Percentiles rank a stretch among this genome's conserved stretches.
These are phyloP conservation scores for Lucifuga dentata DNA, from an alignment of 2,113 vertebrate species.

Conservation along the genomic window DNA sequence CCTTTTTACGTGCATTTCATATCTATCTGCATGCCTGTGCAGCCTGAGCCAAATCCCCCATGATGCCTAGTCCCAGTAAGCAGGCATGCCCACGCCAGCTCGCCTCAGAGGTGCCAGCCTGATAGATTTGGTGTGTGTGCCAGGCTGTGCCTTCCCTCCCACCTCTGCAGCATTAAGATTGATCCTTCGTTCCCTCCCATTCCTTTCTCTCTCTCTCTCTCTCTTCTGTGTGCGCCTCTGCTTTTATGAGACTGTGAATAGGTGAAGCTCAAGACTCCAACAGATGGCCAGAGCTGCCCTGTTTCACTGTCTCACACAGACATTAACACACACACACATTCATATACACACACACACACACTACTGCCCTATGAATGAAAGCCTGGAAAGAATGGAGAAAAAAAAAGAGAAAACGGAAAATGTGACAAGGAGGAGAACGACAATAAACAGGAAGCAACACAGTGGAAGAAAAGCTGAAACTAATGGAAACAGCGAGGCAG, in stretches of 20 bases:
- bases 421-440: constrained; percentile 24
- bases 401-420: constrained; percentile 43
- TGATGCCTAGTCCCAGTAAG: constrained; percentile 53
- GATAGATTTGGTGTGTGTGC: constrained; percentile 74
- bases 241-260: constrained; percentile 81
- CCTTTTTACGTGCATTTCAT: constrained; percentile 43
- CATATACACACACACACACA: constrained; percentile 17
- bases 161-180: constrained; percentile 75
- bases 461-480: constrained; percentile 35
- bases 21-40: constrained; percentile 44
- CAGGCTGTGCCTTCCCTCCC: constrained; percentile 65
- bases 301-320: constrained; percentile 61
- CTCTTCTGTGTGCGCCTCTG: constrained; percentile 69
- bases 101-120: constrained; percentile 72
- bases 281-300: constrained; percentile 79
- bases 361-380: constrained; percentile 62
- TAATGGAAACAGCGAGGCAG: constrained; percentile 7
- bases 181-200: constrained; percentile 80
- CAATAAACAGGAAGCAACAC: constrained; percentile 36
- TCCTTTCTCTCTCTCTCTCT: constrained; percentile 74
- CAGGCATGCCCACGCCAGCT: constrained; percentile 57
- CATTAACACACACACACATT: neutral
- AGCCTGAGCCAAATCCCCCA: constrained; percentile 46
- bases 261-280: constrained; percentile 77
- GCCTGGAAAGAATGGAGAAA: constrained; percentile 38